A percentile compares a stretch with the other conserved stretches of the same genome.
phyloP scores from a whole-genome alignment of 2,797 vertebrate species.

The Mus spretus region DNA sequence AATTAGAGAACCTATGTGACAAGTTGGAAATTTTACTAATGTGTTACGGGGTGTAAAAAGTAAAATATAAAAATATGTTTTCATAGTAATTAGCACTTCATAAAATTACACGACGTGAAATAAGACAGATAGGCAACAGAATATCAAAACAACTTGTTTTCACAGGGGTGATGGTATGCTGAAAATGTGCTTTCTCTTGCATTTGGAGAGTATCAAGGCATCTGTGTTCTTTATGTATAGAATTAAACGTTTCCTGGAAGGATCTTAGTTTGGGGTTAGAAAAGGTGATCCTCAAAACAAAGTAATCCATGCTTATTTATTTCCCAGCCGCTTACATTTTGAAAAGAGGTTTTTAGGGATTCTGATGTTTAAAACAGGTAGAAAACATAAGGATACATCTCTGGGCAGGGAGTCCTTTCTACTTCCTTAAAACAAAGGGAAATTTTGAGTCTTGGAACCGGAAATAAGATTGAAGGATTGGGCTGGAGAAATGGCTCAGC shows the following conservation, averaged over 20 bases:
- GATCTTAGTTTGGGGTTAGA: constrained; percentile 31
- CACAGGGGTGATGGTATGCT: background rate
- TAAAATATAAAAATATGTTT: constrained; percentile 66
- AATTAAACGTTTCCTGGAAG: constrained; percentile 47
- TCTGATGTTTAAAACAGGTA: constrained; percentile 19
- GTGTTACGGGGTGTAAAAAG: constrained; percentile 48
- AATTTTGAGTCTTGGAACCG: background rate
- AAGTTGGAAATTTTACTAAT: constrained; percentile 61
- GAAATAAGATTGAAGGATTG: constrained; percentile 12
- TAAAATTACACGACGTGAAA: constrained; percentile 23
- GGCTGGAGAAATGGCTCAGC: background rate
- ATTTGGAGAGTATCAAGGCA: constrained; percentile 44
- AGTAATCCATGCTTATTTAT: constrained; percentile 20
- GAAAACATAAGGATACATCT: background rate
- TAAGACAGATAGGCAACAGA: constrained; percentile 18
- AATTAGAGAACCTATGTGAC: constrained; percentile 62
- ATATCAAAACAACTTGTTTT: constrained; percentile 24
- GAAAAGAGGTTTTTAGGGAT: background rate
- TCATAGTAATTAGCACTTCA: constrained; percentile 4
- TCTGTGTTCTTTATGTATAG: constrained; percentile 44
- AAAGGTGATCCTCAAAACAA: constrained; percentile 33
- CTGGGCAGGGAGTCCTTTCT: background rate
- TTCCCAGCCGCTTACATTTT: constrained; percentile 25
- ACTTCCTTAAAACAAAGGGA: constrained; percentile 11
- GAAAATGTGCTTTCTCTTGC: background rate